A percentile compares a stretch with the other conserved stretches of the same genome.
phyloP scores from a whole-genome alignment of 2,888 invertebrate species.

The Strigamia maritima region DNA sequence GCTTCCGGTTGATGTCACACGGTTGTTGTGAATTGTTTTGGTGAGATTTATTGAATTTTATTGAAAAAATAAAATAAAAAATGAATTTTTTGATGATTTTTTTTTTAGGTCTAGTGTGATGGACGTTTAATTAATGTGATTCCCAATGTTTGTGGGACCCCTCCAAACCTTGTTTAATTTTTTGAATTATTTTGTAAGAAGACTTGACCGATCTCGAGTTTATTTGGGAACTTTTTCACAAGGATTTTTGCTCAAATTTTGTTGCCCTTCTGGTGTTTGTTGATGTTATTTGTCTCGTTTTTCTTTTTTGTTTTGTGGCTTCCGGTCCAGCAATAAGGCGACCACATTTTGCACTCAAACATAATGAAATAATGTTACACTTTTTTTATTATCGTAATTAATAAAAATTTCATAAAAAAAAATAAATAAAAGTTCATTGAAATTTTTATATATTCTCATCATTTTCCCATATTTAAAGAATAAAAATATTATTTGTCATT shows the following conservation, averaged over 20 bases:
- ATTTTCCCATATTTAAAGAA: neutral
- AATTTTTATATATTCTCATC: neutral
- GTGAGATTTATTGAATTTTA: neutral
- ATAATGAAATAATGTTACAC: neutral
- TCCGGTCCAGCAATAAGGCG: slow-evolving; percentile 29
- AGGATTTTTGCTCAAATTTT: slow-evolving; percentile 15
- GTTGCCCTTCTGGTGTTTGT: neutral
- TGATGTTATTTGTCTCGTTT: neutral
- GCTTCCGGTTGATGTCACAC: slow-evolving; percentile 13
- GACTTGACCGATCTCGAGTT: neutral
- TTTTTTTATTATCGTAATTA: neutral
- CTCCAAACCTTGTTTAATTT: neutral
- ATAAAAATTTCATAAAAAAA: neutral
- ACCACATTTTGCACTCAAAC: neutral
- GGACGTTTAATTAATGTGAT: slow-evolving; percentile 8
- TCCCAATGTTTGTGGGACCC: slow-evolving; percentile 14
- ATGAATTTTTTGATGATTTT: neutral
- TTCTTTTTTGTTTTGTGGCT: neutral
- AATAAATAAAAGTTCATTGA: neutral
- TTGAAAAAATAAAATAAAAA: neutral
- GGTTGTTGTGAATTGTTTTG: neutral
- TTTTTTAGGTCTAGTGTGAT: neutral
- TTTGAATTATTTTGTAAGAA: neutral
- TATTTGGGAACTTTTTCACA: neutral
- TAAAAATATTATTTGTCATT: too few species aligned